Evolutionary conservation across 1,140 invertebrate species (phyloP), one percentile per base, ranked within the genome.

Genomic region (Wasmannia auropunctata): DNA sequence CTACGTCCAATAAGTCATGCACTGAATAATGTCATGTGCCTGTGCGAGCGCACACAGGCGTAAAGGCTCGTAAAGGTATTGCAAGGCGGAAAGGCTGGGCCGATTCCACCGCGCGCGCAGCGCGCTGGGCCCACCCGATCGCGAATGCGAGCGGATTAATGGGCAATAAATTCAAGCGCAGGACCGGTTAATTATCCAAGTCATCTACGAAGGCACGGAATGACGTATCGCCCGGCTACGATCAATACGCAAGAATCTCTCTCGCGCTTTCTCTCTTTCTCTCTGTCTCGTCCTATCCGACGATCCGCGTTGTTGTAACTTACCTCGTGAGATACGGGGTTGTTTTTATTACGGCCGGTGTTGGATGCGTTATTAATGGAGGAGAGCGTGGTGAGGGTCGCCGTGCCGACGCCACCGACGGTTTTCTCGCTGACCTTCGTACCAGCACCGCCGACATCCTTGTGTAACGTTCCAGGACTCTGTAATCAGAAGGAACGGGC

Each of bases 381-480:
- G 58, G 95, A 95, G 79, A 95, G 93, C 63, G 94, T 94, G 81
- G 94, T 95, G 89, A 95, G 94, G 91, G 94, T 95, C 88, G 95
- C 94, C 56, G 94, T 93, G 49, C 94, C 94, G 81, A 94, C 93
- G 87, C 94, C 93, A 86, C 93, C 93, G 90, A 95, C 91, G 79
- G 94, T 93, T 91, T 95, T 95, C 75, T 92, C 93, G 91, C 93
- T 94, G 88, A 95, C 93, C 93, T 95, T 95, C 85, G 94, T 95
- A 88, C 94, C 94, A 87, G 93, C 93, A 88, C 93, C 93, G 84
- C 94, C 92, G 87, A 94, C 94, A 95, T 95, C 94, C 92, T 95
- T 95, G 93, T 95, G 94, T 89, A 95, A 90, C 91, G 94, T 95
- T 92, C 94, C 94, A 91, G 95, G 95, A 95, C 94, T 95, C 95